These are phyloP conservation scores for Eledone cirrhosa DNA, from an alignment of 2,888 invertebrate species.

Conservation along the genomic window DNA sequence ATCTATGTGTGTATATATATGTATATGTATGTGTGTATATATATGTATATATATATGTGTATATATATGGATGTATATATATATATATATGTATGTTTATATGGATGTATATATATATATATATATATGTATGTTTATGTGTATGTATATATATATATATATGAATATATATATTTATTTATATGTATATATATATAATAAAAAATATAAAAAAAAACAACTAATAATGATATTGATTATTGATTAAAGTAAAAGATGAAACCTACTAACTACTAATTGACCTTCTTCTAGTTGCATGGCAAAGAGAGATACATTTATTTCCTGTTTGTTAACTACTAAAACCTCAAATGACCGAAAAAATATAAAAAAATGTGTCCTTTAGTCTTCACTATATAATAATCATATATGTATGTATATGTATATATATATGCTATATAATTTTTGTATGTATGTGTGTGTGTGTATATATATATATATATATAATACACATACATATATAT, in stretches of 20 bases:
- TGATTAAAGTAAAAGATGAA: not conserved
- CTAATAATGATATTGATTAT: too few species aligned
- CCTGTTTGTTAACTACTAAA: constrained; percentile 18
- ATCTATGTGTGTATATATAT: not conserved
- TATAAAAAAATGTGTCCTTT: constrained; percentile 17
- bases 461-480: too few species aligned
- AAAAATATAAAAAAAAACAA: too few species aligned
- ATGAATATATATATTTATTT: not conserved
- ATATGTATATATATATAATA: not conserved
- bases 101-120: not conserved
- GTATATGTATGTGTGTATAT: not conserved
- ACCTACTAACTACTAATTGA: constrained; percentile 11
- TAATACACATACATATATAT: too few species aligned
- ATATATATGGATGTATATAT: not conserved
- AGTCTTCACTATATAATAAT: not conserved
- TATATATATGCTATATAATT: too few species aligned
- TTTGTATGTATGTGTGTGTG: too few species aligned
- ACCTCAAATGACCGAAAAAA: constrained; percentile 28
- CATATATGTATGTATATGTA: too few species aligned
- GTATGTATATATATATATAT: not conserved
- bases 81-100: not conserved
- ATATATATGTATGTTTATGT: not conserved
- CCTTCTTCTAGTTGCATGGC: constrained; percentile 19
- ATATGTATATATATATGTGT: not conserved
- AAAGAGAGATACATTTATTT: constrained; percentile 5